Evolutionary conservation across 2,888 invertebrate genomes (phyloP).

Genomic region (Stratiomys singularior): DNA sequence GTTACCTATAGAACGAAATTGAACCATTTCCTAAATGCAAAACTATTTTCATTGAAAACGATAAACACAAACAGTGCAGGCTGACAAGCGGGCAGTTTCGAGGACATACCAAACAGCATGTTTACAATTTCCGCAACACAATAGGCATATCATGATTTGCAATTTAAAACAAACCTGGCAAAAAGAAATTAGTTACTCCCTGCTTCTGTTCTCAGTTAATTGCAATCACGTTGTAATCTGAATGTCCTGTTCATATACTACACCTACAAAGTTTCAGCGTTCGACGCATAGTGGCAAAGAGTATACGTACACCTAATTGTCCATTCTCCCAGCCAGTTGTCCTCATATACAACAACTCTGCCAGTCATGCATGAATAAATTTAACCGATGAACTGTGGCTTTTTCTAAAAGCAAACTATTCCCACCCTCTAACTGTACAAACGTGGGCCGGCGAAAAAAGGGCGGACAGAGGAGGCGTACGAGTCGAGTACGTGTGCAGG

Average conservation of each 20-base stretch:
- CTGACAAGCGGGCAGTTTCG: too few relatives aligned
- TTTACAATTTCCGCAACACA: neutral
- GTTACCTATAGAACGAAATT: neutral
- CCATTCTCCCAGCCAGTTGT: neutral
- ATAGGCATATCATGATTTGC: neutral
- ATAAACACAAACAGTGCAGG: too few relatives aligned
- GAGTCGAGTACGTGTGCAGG: neutral
- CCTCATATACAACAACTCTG: neutral
- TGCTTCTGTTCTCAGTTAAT: neutral
- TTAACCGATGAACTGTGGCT: constrained; percentile 35
- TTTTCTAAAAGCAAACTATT: constrained; percentile 24
- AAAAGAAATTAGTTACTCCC: neutral
- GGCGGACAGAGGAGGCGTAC: neutral
- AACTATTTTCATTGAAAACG: too few relatives aligned
- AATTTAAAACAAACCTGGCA: neutral
- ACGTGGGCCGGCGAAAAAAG: too few relatives aligned
- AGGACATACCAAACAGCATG: neutral
- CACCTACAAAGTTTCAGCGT: too few relatives aligned
- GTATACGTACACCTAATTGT: too few relatives aligned
- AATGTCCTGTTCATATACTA: neutral
- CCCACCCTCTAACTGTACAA: neutral
- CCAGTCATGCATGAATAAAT: constrained; percentile 15
- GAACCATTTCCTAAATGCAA: too few relatives aligned
- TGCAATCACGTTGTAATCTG: constrained; percentile 12
- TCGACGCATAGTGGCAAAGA: too few relatives aligned